Conservation (phyloP, 2,797 vertebrate genomes). For the Rhyacichthys aspro region DNA sequence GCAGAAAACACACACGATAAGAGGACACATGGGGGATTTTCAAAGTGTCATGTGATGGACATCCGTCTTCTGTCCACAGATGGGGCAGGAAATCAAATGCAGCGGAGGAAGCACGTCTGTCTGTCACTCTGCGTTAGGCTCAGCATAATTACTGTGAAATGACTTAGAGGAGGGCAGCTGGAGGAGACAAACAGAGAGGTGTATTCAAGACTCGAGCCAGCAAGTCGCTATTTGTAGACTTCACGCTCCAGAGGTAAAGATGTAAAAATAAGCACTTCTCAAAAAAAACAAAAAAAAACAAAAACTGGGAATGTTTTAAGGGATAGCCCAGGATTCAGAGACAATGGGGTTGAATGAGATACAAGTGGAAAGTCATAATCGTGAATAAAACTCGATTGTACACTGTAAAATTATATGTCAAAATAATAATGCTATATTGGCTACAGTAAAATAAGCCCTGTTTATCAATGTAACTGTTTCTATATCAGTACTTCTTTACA, state of each 20-base stretch:
- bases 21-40: no score
- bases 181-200: constrained; percentile 41
- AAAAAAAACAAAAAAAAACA: no score
- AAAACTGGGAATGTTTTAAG: constrained; percentile 11
- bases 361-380: no score
- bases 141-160: constrained; percentile 81
- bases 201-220: constrained; percentile 69
- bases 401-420: no score
- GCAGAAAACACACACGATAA: constrained; percentile 30
- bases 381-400: no score
- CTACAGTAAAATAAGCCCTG: no score
- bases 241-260: constrained; percentile 24
- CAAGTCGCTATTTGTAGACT: no score
- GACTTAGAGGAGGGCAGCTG: constrained; percentile 61
- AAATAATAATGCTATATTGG: no score
- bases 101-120: constrained; percentile 66
- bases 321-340: no score
- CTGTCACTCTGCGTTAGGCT: constrained; percentile 80
- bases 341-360: no score
- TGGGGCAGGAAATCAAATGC: constrained; percentile 55
- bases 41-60: constrained; percentile 57
- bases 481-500: no score
- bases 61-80: constrained; percentile 54
- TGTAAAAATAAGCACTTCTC: constrained; percentile 24
- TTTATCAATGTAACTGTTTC: no score